Evolutionary conservation across 2,888 invertebrate species (phyloP), one percentile per base, ranked within the genome.

Genomic region (Antitype chi): DNA sequence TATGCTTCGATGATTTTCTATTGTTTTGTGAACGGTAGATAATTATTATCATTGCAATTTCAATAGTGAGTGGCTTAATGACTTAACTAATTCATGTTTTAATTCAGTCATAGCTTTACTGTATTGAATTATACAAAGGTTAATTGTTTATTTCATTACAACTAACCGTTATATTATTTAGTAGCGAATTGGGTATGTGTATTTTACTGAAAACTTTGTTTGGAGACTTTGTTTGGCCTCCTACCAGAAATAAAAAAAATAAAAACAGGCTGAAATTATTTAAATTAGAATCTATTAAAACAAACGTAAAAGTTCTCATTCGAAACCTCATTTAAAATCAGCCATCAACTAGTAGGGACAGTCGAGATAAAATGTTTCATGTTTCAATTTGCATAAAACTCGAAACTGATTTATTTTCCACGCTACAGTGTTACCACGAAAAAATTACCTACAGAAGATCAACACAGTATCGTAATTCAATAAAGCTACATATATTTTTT

Each of bases 381-480:
- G 75, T 73, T 79, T 79, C 74, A 79, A 85, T 85, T 87, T 85
- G 74, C 78, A 81, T 78, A 80, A 81, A 87, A 84, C 76, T 70
- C 49, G 68, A 77, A 87, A 70, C 77, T 76, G 82, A 85, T 85
- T 81, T 78, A 81, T 74, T 82, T 82, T 70, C 49, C 70, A 70
- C 63, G 64, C 70, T 57, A 74, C 25, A 52, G 57, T 74, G 20
- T 2, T 20, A 47, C 62, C 64, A 71, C 17, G 17, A 8, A 28
- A 60, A 28, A 43, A 38, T 17, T 17, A 8, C 13, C 9, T 1
- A 11, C 49, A 83, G 60, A 74, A 82, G 43, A 17, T 25, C 38
- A n/a, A 81, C 11, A 68, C 7, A 60, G 7, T 32, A 13, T 32
- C 23, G 2, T 0, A n/a, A 68, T 0, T 57, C 13, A 2, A 20